Percentiles rank a stretch among this genome's conserved stretches.
Conservation (phyloP, 2,797 vertebrate species). For the Enteromius afrohamiltoni region DNA sequence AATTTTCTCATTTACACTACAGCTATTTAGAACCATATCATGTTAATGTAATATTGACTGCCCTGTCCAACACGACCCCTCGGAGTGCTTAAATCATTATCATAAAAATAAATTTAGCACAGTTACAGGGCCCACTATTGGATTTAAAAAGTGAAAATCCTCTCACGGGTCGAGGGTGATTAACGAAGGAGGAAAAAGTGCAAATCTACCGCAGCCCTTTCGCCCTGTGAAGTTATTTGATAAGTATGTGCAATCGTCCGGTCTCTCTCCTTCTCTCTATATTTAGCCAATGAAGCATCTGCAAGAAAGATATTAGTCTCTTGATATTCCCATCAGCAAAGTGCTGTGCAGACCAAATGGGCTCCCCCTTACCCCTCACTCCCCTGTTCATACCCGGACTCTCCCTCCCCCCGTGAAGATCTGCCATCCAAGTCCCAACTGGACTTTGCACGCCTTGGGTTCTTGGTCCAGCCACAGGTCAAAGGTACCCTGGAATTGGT, state of each 20-base stretch:
- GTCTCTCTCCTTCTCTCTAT: slow-evolving; percentile 74
- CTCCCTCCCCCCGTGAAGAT: slow-evolving; percentile 68
- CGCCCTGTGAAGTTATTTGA: slow-evolving; percentile 69
- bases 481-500: slow-evolving; percentile 77
- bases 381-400: slow-evolving; percentile 58
- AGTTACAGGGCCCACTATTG: not conserved
- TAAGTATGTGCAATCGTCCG: slow-evolving; percentile 59
- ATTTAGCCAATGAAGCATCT: slow-evolving; percentile 90
- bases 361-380: slow-evolving; percentile 59
- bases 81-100: slow-evolving; percentile 15
- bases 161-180: slow-evolving; percentile 48
- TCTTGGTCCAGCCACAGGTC: slow-evolving; percentile 74
- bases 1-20: slow-evolving; percentile 26
- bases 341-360: slow-evolving; percentile 79
- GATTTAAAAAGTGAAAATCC: slow-evolving; percentile 47
- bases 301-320: slow-evolving; percentile 85
- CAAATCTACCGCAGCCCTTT: slow-evolving; percentile 64
- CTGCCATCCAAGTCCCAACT: slow-evolving; percentile 72
- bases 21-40: slow-evolving; percentile 25
- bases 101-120: slow-evolving; percentile 27
- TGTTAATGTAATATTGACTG: not conserved
- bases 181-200: slow-evolving; percentile 43
- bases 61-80: slow-evolving; percentile 3
- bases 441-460: slow-evolving; percentile 77
- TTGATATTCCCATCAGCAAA: slow-evolving; percentile 91